phyloP scores from a whole-genome alignment of 2,113 vertebrate species.

The Laticauda colubrina region DNA sequence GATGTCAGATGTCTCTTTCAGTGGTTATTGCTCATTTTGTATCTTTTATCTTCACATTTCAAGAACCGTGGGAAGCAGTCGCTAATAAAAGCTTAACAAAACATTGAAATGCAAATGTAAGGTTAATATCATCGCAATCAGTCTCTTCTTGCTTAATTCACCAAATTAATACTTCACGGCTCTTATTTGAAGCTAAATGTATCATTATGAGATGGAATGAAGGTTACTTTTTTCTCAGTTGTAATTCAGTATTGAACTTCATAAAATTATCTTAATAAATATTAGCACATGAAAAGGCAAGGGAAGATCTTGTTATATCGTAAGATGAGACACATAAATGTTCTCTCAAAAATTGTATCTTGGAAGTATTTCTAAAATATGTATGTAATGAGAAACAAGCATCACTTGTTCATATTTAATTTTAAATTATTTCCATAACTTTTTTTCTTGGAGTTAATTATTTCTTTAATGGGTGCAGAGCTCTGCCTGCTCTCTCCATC shows the following conservation, averaged over 20 bases:
- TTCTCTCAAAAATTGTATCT: slow-evolving; percentile 2
- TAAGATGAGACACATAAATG: not conserved
- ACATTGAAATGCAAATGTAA: slow-evolving; percentile 1
- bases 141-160: not conserved
- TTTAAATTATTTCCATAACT: not conserved
- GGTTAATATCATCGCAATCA: not conserved
- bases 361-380: slow-evolving; percentile 9
- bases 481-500: not conserved
- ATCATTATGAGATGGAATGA: slow-evolving; percentile 24
- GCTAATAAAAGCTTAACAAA: slow-evolving; percentile 2
- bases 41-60: not conserved
- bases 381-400: slow-evolving; percentile 17
- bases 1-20: not conserved
- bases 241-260: slow-evolving; percentile 3
- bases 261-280: not conserved
- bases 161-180: not conserved
- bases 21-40: not conserved
- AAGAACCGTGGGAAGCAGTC: not conserved
- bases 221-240: slow-evolving; percentile 8
- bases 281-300: slow-evolving; percentile 6
- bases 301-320: not conserved
- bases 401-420: slow-evolving; percentile 1
- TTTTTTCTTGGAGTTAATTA: not conserved
- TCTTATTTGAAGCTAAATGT: slow-evolving; percentile 8
- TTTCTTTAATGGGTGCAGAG: slow-evolving; percentile 6